Evolutionary conservation across 2,888 invertebrate genomes (phyloP).

Genomic region (Anoncus sp.): DNA sequence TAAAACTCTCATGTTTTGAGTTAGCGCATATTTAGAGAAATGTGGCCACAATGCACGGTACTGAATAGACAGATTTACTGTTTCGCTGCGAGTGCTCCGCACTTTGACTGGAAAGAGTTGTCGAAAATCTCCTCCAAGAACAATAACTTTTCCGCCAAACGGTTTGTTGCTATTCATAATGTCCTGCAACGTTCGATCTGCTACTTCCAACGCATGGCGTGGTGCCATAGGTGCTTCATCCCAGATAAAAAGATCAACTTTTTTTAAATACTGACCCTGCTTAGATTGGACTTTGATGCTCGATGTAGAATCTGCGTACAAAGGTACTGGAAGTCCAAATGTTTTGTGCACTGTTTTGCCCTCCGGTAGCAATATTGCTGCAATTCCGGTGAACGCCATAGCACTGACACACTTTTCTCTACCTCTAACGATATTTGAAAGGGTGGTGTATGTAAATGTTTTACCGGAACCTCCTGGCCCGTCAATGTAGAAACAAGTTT

Average conservation of each 20-base stretch:
- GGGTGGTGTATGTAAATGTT: constrained; percentile 23
- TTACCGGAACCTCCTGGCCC: constrained; percentile 42
- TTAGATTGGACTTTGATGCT: constrained; percentile 64
- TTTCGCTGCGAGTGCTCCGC: constrained; percentile 49
- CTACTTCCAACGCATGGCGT: constrained; percentile 63
- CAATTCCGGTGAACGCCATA: constrained; percentile 47
- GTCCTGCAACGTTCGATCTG: constrained; percentile 64
- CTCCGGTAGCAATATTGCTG: constrained; percentile 31
- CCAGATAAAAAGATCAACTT: constrained; percentile 64
- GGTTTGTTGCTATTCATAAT: constrained; percentile 65
- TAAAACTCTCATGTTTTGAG: constrained; percentile 56
- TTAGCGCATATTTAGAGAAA: constrained; percentile 39
- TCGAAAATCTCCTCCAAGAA: constrained; percentile 47
- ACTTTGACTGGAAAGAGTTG: too few relatives aligned
- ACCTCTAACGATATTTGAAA: constrained; percentile 47
- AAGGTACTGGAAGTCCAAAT: constrained; percentile 63
- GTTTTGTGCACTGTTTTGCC: constrained; percentile 36
- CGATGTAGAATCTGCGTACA: constrained; percentile 60
- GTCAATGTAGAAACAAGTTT: constrained; percentile 45
- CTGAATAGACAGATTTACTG: constrained; percentile 59
- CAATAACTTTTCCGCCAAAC: constrained; percentile 68
- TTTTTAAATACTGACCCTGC: constrained; percentile 58
- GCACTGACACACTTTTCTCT: constrained; percentile 29
- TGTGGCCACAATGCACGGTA: constrained; percentile 61
- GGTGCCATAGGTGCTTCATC: constrained; percentile 70